phyloP scores from a whole-genome alignment of 2,888 invertebrate genomes.

The Agrypnus murinus region DNA sequence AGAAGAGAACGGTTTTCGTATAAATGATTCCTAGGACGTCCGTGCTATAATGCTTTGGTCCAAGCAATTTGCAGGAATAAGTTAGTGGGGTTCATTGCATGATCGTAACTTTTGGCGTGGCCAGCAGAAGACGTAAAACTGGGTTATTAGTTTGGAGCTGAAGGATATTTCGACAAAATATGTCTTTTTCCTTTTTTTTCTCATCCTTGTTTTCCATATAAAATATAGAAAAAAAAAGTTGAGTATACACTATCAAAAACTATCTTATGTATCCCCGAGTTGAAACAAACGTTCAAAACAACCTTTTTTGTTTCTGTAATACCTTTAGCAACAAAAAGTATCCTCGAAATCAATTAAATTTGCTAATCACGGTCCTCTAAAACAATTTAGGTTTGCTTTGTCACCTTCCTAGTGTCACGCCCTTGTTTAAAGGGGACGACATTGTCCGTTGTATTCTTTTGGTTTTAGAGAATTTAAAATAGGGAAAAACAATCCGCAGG shows the following conservation, averaged over 20 bases:
- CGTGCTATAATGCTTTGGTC: constrained; percentile 28
- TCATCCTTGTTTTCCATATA: constrained; percentile 5
- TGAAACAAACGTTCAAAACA: no score
- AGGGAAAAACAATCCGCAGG: constrained; percentile 21
- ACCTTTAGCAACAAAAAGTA: background rate
- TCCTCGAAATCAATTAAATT: constrained; percentile 14
- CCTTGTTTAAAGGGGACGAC: constrained; percentile 18
- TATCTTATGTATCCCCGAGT: background rate
- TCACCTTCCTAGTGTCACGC: constrained; percentile 22
- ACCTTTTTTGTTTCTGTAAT: background rate
- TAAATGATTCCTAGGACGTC: constrained; percentile 26
- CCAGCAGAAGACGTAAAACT: constrained; percentile 33
- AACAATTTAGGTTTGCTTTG: constrained; percentile 22
- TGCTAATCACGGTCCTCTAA: constrained; percentile 5
- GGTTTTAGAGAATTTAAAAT: constrained; percentile 13
- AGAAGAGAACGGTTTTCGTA: constrained; percentile 18
- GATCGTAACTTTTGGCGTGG: constrained; percentile 38
- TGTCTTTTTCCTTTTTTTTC: constrained; percentile 25
- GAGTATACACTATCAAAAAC: background rate
- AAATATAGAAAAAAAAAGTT: background rate
- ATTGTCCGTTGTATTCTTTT: constrained; percentile 13
- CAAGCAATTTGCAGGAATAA: constrained; percentile 29
- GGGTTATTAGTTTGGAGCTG: constrained; percentile 25
- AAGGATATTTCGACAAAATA: constrained; percentile 25
- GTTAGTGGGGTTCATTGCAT: constrained; percentile 39